A percentile compares a stretch with the other conserved stretches of the same genome.
phyloP scores from a whole-genome alignment of 2,797 vertebrate genomes.

The Periparus ater region DNA sequence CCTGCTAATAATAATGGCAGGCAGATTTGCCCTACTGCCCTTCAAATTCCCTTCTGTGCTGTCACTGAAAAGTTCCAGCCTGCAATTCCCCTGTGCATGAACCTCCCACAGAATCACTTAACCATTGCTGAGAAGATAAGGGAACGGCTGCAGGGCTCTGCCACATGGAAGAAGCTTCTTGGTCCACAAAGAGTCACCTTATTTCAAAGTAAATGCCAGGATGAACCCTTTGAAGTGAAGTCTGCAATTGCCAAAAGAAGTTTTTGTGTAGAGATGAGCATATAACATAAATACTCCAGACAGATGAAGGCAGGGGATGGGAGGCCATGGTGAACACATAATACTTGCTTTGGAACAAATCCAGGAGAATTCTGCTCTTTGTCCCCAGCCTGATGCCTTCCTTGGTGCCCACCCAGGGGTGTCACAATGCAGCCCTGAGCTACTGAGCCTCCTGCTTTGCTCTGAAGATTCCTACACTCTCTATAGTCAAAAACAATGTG shows the following conservation, averaged over 20 bases:
- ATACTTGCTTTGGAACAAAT: background rate
- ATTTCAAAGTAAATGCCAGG: background rate
- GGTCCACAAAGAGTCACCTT: background rate
- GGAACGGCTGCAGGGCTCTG: background rate
- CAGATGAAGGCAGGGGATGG: background rate
- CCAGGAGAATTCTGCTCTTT: background rate
- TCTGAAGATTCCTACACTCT: background rate
- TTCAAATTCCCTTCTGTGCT: background rate
- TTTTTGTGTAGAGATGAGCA: background rate
- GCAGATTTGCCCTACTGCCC: conserved; percentile 3
- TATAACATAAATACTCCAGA: background rate
- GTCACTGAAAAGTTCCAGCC: background rate
- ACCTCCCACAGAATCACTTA: background rate
- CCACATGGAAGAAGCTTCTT: background rate
- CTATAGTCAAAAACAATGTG: background rate
- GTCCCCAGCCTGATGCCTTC: background rate
- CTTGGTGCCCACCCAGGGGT: background rate
- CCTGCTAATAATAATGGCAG: conserved; percentile 37
- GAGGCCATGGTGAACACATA: background rate
- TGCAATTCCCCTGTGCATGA: background rate
- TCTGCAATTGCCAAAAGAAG: background rate
- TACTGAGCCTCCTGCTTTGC: background rate
- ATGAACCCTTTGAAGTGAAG: background rate
- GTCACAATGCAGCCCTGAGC: background rate
- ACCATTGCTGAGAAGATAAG: rapidly evolving